Base-by-base conservation (phyloP, 1,140 invertebrate species). In the Lucilia sericata region DNA sequence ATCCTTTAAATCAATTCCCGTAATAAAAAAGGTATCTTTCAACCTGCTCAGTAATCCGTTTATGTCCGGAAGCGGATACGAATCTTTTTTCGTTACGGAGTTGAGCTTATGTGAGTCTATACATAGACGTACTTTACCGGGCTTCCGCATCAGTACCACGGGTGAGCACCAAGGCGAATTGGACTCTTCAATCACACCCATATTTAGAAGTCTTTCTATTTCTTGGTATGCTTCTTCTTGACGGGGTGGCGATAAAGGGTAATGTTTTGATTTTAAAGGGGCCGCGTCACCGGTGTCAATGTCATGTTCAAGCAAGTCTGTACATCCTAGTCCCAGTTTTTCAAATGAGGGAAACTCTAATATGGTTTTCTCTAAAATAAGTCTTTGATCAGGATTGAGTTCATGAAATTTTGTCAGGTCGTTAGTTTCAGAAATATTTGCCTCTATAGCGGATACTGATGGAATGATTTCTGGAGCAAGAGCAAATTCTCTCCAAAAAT, bases 41-140 rank as follows among this genome's bases (percentile, higher is more conserved):
- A 92, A 82, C 30, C 86, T 86, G 75, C 89, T 86, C 17, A 91
- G 78, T 25, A 90, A 90, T 12, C 76, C 19, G 36, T 36, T 36
- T 36, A 36, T 36, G 8, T 36, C 3, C 3, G 36, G 36, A 36
- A 36, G 36, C 36, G 85, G 86, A 49, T 85, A 85, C 3, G 88
- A 87, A 83, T 92, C 88, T 25, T 86, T 86, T 60, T 87, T 88
- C 0, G 91, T 91, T 0, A 91, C 76, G 1, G 87, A 84, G 74
- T 91, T 92, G 7, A 92, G 47, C 83, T 87, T 88, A 2, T 91
- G 76, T 30, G 88, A 88, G 80, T 92, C 91, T n/a, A 91, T 85
- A 83, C 36, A 36, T 3, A 36, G 36, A 36, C 36, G 36, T 4
- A 36, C 36, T 8, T 36, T 36, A 3, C 36, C 36, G 3, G 36